Conservation (phyloP, 2,113 vertebrate genomes). For the Chloropsis hardwickii region DNA sequence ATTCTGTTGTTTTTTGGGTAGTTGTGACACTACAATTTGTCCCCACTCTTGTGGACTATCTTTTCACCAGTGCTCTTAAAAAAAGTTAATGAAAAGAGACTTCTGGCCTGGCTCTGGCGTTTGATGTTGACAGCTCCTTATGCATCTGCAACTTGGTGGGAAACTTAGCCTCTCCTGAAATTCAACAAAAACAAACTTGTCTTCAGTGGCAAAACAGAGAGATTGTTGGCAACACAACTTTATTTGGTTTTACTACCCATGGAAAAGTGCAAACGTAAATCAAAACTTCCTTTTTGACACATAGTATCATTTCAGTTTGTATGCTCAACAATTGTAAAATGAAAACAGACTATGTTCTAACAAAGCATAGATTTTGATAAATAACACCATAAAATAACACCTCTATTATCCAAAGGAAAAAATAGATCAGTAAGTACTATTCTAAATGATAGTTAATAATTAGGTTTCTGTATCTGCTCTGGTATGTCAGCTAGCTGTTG, state of each 20-base stretch:
- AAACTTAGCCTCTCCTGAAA: not conserved
- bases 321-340: not conserved
- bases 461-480: not conserved
- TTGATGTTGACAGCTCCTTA: not conserved
- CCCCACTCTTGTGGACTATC: not conserved
- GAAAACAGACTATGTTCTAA: not conserved
- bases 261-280: not conserved
- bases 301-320: not conserved
- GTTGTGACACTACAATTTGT: not conserved
- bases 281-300: not conserved
- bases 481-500: not conserved
- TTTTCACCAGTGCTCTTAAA: not conserved
- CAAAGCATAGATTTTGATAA: not conserved
- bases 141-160: not conserved
- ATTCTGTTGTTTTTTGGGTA: slow-evolving; percentile 49
- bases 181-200: not conserved
- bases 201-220: not conserved
- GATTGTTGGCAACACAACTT: not conserved
- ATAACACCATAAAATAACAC: not conserved
- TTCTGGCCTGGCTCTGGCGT: not conserved
- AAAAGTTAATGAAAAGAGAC: not conserved
- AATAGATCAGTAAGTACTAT: not conserved
- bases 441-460: not conserved
- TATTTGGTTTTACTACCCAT: not conserved
- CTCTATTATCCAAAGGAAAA: not conserved